Evolutionary conservation across 2,888 invertebrate species (phyloP), one percentile per base, ranked within the genome.

Genomic region (Aethes cnicana): DNA sequence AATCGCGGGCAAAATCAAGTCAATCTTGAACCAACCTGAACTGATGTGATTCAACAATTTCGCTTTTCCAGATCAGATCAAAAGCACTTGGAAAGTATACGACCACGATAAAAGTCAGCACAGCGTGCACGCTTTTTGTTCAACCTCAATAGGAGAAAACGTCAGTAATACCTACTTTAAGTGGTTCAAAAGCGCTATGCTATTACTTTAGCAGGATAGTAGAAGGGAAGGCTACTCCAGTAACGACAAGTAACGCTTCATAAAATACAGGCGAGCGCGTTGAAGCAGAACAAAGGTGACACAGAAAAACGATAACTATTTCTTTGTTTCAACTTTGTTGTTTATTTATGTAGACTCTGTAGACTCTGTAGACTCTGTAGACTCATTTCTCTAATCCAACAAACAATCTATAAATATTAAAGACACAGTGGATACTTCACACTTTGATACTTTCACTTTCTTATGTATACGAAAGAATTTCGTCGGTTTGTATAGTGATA

Each of bases 401-500:
- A 7, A 6, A 25, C 11, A 6, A 20, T 25, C 42, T 8, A 5
- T 18, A n/a, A n/a, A n/a, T n/a, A n/a, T n/a, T n/a, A 9, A 36
- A 36, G 21, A 8, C 30, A 21, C 20, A 36, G n/a, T n/a, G 21
- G 12, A 18, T 12, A 12, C 21, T 21, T 36, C 21, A 21, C 12
- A 37, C 41, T 46, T 36, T 18, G n/a, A 37, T 32, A 32, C 32
- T 44, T 32, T 46, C 32, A 30, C 23, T 37, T 28, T 30, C 36
- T 33, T 47, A 9, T 16, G 30, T 21, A 18, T 26, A 21, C 9
- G 2, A 33, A 41, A 11, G 25, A 35, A 33, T 33, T 48, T 41
- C 12, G 14, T 11, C 17, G 20, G 21, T 44, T 32, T 42, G 42
- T 44, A 52, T 55, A 52, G 52, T 37, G 41, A 47, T 53, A 49